Evolutionary conservation across 2,113 vertebrate species (phyloP).

Genomic region (Orientallactaga bullata): DNA sequence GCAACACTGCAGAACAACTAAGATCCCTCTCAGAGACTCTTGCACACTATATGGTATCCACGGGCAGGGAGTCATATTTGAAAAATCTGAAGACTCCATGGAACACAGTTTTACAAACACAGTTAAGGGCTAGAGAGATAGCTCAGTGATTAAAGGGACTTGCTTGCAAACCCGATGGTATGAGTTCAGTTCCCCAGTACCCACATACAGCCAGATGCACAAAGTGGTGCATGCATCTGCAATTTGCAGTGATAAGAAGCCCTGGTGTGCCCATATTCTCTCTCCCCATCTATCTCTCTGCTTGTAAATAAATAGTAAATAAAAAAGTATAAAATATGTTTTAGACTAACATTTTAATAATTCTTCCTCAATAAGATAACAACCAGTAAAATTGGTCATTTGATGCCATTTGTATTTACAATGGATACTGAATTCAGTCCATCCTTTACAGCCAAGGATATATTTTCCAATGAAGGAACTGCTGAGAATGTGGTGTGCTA

Average conservation of each 20-base stretch:
- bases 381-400: neutral
- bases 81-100: neutral
- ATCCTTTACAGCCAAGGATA: neutral
- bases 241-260: too few relatives aligned
- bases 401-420: neutral
- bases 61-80: too few relatives aligned
- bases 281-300: too few relatives aligned
- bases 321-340: neutral
- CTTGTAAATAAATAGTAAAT: too few relatives aligned
- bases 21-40: neutral
- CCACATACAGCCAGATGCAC: too few relatives aligned
- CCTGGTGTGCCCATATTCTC: too few relatives aligned
- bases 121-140: neutral
- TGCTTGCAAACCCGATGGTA: too few relatives aligned
- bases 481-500: neutral
- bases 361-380: neutral
- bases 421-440: neutral
- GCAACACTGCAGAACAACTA: neutral
- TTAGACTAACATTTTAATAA: slow-evolving; percentile 12
- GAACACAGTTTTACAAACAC: neutral
- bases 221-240: too few relatives aligned
- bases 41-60: neutral
- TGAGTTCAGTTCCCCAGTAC: too few relatives aligned
- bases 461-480: neutral
- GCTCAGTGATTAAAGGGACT: too few relatives aligned